phyloP scores from a whole-genome alignment of 2,888 invertebrate genomes.

The Dryococelus australis region DNA sequence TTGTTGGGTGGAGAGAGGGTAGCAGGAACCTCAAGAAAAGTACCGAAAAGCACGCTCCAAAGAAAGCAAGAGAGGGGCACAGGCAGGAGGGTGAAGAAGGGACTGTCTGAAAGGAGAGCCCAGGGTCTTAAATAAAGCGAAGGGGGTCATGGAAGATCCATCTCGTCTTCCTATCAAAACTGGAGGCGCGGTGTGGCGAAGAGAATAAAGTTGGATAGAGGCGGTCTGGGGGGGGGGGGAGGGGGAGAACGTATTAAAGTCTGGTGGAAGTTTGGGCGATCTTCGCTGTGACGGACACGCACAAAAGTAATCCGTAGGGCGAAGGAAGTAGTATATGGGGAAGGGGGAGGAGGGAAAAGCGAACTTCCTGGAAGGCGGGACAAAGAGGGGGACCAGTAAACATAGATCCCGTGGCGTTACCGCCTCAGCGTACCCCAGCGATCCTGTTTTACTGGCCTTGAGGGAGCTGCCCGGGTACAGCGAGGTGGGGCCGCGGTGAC shows the following conservation, averaged over 20 bases:
- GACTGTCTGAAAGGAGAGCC: neutral
- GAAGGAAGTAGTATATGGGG: neutral
- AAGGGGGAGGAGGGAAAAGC: neutral
- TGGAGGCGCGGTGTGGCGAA: neutral
- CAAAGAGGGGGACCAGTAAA: neutral
- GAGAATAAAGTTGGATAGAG: neutral
- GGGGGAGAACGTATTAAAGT: conserved; percentile 26
- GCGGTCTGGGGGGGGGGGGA: neutral
- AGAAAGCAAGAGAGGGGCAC: neutral
- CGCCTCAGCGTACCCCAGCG: neutral
- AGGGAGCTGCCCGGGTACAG: neutral
- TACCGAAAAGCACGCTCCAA: neutral
- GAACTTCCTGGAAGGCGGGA: neutral
- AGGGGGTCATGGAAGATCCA: conserved; percentile 7
- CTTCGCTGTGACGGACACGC: conserved; percentile 28
- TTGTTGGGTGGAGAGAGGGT: neutral
- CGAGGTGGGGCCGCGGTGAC: too few relatives aligned
- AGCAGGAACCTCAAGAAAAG: neutral
- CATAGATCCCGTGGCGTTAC: neutral
- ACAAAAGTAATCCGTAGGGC: conserved; percentile 22
- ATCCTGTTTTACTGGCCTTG: conserved; percentile 20
- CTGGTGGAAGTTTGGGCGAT: conserved; percentile 19
- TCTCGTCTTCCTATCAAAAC: conserved; percentile 10
- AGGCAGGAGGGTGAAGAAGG: neutral
- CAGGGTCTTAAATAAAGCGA: conserved; percentile 9